phyloP scores from a whole-genome alignment of 2,888 invertebrate genomes.

The Euclidia mi region DNA sequence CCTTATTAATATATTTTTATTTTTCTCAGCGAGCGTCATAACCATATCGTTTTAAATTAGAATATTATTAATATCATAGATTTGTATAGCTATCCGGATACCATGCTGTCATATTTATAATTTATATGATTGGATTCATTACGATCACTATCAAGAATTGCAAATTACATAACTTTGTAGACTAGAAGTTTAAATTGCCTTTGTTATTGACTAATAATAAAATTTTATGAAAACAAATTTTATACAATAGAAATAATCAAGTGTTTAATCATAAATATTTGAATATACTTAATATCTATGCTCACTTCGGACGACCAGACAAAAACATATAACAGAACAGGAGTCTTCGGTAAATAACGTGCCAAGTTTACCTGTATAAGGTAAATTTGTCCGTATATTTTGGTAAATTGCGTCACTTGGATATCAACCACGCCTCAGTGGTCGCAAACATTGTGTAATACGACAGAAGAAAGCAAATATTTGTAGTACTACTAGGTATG shows the following conservation, averaged over 20 bases:
- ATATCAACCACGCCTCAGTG: constrained; percentile 47
- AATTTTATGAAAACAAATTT: not conserved
- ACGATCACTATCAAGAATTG: not conserved
- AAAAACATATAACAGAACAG: constrained; percentile 9
- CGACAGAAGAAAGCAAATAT: constrained; percentile 23
- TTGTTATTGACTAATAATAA: constrained; percentile 1
- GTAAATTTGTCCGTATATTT: constrained; percentile 45
- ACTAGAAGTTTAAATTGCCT: not conserved
- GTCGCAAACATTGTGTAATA: constrained; percentile 42
- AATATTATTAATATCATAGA: constrained; percentile 7
- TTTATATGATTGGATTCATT: constrained; percentile 16
- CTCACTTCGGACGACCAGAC: constrained; percentile 10
- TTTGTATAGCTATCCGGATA: constrained; percentile 2
- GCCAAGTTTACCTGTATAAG: constrained; percentile 40
- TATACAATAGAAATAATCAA: not conserved
- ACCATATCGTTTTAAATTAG: constrained; percentile 14
- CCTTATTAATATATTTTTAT: constrained; percentile 9
- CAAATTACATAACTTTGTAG: not conserved
- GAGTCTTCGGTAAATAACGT: constrained; percentile 35
- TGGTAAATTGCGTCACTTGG: constrained; percentile 35
- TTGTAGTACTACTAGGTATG: not conserved
- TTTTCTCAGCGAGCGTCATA: constrained; percentile 10
- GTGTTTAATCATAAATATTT: not conserved
- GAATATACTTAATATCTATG: not conserved
- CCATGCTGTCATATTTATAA: constrained; percentile 14